Base-by-base conservation (phyloP, 2,113 vertebrate species). In the Cisticola juncidis region DNA sequence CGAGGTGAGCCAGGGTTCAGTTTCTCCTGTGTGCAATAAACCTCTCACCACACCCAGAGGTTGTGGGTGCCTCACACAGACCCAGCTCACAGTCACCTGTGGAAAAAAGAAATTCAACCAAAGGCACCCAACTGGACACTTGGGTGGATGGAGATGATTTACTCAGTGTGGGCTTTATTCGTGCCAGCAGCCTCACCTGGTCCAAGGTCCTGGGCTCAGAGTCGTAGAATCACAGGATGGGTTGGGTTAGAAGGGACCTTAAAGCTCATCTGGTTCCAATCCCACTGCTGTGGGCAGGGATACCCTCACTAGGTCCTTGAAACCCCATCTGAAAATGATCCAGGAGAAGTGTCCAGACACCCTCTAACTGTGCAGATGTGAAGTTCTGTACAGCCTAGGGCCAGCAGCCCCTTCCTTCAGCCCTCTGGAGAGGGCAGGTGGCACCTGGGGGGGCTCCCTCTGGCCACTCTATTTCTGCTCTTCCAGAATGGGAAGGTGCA, bases 21-120 rank as follows among this genome's bases (percentile, higher is more conserved):
- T 42, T 60, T 54, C 38, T 70, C 36, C 50, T 14, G 5, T 28
- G 26, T 26, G 18, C 28, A 11, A 2, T 10, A 35, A 22, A 16
- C 33, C 8, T 29, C 38, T 45, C 51, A 25, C 16, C 64, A 77
- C 68, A 61, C 38, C 31, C 31, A 18, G 31, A 44, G 26, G 20
- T 51, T 45, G 11, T 8, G 54, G 20, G 17, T 33, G 5, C 47
- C 70, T 57, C 57, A 42, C 40, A 14, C 31, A 17, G 31, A 50
- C 25, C 24, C 53, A 68, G 25, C 44, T 44, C 45, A 77, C 14
- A 54, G 0, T 18, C 45, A 33, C 6, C 68, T 4, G 0, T 11
- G 33, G 50, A 21, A 25, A 47, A 65, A 53, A 48, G 14, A n/a
- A 73, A 62, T 2, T 3, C 31, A 1, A n/a, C 51, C 54, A 57